Base-by-base conservation (phyloP, 2,888 invertebrate species). In the Esperia sulphurella region DNA sequence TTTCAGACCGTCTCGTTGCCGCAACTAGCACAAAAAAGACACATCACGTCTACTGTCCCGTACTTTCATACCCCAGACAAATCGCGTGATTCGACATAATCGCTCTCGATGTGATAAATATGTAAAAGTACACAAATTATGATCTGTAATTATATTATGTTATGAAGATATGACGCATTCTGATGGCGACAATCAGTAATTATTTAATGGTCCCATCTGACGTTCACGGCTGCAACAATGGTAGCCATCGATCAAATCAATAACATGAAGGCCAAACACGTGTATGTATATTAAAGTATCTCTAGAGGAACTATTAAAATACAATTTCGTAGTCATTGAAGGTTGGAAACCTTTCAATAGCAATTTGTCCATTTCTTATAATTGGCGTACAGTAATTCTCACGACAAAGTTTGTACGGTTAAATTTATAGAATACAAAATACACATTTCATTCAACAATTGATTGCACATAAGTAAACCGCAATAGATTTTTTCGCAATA, bases 321-420 rank as follows among this genome's bases (percentile, higher is more conserved):
- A 58, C 43, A 41, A 55, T 55, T 52, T 58, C 43, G 41, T 45
- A 51, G 43, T 50, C 13, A 48, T 54, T 63, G 74, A 76, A 79
- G 75, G 77, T 71, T 66, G 67, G 68, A 72, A 72, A 66, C 66
- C 68, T 79, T 76, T 72, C 74, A 61, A 77, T 60, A 70, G 65
- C 68, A 68, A 75, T 74, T 68, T 72, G 68, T 68, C 71, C 72
- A 71, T 74, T 70, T 65, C 62, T 41, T 58, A 68, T 68, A 68
- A 74, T 68, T 61, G 71, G 60, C 67, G 61, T 52, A 56, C 43
- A 54, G 53, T 63, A 61, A 65, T 68, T 66, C 65, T 65, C 75
- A 75, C 69, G 75, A n/a, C n/a, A n/a, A n/a, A 70, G 57, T 70
- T 72, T 68, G 70, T 62, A 54, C 14, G 21, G 9, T 14, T 9